phyloP scores from a whole-genome alignment of 2,797 vertebrate species.

The Cyprinella venusta region DNA sequence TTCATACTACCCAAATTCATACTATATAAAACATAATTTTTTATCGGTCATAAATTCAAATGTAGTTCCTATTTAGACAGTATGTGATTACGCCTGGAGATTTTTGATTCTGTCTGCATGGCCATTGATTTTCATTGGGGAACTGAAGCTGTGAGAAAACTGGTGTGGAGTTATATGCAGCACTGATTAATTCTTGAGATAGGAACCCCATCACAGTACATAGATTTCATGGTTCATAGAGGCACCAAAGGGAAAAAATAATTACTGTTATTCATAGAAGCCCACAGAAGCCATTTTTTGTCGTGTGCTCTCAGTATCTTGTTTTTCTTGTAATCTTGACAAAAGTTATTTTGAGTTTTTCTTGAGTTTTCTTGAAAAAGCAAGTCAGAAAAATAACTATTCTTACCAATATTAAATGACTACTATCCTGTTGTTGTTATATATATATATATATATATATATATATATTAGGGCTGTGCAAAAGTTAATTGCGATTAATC shows the following conservation, averaged over 20 bases:
- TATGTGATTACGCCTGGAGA: background rate
- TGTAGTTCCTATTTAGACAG: background rate
- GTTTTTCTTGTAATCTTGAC: background rate
- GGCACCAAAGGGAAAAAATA: conserved; percentile 23
- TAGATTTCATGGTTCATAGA: conserved; percentile 12
- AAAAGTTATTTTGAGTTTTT: background rate
- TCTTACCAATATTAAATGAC: background rate
- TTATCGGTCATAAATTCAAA: too few relatives aligned
- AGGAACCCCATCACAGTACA: background rate
- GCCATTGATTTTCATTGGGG: background rate
- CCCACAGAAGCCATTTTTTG: conserved; percentile 1
- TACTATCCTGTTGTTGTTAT: background rate
- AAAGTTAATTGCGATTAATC: too few relatives aligned
- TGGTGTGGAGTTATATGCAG: background rate
- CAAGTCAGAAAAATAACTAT: background rate
- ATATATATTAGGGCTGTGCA: too few relatives aligned
- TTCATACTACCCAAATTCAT: too few relatives aligned
- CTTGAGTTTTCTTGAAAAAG: background rate
- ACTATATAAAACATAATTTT: too few relatives aligned
- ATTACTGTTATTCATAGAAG: conserved; percentile 16
- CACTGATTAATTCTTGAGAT: conserved; percentile 15
- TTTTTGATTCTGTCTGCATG: background rate
- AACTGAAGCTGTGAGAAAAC: conserved; percentile 12
- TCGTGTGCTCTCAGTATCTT: background rate
- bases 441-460: background rate